phyloP scores from a whole-genome alignment of 2,888 invertebrate genomes.

The Rhagium mordax region DNA sequence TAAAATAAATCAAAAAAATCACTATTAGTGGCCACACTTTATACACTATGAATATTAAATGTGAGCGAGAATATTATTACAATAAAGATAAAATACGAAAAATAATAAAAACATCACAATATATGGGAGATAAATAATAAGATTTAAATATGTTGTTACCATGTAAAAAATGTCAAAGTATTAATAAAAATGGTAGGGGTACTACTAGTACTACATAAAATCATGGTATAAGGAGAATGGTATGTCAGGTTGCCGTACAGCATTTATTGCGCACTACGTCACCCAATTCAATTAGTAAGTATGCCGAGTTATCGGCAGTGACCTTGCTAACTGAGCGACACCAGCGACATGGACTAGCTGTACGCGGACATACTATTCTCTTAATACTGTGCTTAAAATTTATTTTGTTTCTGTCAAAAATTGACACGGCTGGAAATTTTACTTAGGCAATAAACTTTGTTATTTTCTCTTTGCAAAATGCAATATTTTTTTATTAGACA shows the following conservation, averaged over 20 bases:
- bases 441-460: neutral
- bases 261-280: no score
- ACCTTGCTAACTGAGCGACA: no score
- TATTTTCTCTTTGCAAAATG: neutral
- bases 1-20: slow-evolving; percentile 18
- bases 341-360: no score
- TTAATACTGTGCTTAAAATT: no score
- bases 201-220: no score
- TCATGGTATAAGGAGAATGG: no score
- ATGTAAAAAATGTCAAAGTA: neutral
- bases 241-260: no score
- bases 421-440: neutral
- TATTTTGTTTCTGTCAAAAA: neutral
- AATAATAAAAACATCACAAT: slow-evolving; percentile 22
- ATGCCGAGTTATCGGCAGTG: no score
- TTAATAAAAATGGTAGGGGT: neutral
- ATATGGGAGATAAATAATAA: slow-evolving; percentile 13
- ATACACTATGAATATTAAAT: slow-evolving; percentile 24
- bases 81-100: slow-evolving; percentile 28
- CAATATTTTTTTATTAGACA: neutral
- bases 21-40: slow-evolving; percentile 15
- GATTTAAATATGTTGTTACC: slow-evolving; percentile 14
- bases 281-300: no score
- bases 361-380: no score
- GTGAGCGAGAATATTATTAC: slow-evolving; percentile 22